Percentiles rank a stretch among this genome's conserved stretches.
These are phyloP conservation scores for Petrophora chlorosata DNA, from an alignment of 2,888 invertebrate genomes.

Conservation along the genomic window DNA sequence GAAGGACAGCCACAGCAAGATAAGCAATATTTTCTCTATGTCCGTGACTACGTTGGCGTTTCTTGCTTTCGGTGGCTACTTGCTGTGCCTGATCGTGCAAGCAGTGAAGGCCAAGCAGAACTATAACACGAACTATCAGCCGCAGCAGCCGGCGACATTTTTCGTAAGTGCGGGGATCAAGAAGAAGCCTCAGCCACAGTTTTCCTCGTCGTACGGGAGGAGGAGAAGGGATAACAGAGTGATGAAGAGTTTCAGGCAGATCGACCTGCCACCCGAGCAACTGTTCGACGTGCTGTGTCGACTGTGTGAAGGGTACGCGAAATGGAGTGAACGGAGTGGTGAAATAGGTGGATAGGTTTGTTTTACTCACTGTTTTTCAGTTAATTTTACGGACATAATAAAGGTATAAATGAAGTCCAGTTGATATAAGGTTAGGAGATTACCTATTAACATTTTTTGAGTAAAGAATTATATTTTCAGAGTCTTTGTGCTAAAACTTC, in stretches of 20 bases:
- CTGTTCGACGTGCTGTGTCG: constrained; percentile 78
- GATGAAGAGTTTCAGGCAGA: constrained; percentile 43
- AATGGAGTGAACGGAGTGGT: constrained; percentile 61
- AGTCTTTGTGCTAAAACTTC: constrained; percentile 9
- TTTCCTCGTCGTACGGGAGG: constrained; percentile 69
- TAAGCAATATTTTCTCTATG: constrained; percentile 90
- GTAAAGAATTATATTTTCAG: constrained; percentile 6
- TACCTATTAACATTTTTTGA: no score
- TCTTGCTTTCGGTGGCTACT: constrained; percentile 92
- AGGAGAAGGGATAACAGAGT: constrained; percentile 53
- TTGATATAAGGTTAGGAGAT: no score
- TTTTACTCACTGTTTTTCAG: no score
- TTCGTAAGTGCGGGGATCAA: constrained; percentile 70
- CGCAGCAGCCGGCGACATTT: constrained; percentile 63
- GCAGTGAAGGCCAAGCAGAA: constrained; percentile 87
- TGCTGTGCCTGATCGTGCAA: constrained; percentile 90
- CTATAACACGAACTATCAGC: constrained; percentile 44
- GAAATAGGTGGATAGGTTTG: no score
- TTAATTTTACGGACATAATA: no score
- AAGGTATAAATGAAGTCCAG: no score
- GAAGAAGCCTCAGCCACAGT: constrained; percentile 72
- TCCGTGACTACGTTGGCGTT: constrained; percentile 91
- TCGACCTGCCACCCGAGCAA: constrained; percentile 70
- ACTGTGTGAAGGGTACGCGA: constrained; percentile 83
- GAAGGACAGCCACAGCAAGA: constrained; percentile 82